phyloP scores from a whole-genome alignment of 2,797 vertebrate species.

The Mareca strepera region DNA sequence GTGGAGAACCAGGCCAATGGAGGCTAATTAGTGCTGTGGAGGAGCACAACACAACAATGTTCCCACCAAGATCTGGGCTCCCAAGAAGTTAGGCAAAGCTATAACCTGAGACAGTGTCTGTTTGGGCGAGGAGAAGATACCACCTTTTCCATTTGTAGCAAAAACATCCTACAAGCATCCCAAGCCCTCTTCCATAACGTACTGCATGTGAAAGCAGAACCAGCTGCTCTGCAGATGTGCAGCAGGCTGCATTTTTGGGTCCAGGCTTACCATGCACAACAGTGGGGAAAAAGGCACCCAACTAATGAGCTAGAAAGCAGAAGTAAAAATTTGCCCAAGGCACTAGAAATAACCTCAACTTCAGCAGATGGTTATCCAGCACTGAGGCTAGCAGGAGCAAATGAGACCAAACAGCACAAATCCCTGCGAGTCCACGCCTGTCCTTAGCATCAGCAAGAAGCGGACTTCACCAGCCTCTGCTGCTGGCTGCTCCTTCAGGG shows the following conservation, averaged over 20 bases:
- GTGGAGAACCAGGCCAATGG: neutral
- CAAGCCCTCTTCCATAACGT: neutral
- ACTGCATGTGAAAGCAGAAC: neutral
- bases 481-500: neutral
- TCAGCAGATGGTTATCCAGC: neutral
- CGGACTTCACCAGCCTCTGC: neutral
- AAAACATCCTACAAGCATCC: neutral
- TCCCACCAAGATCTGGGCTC: neutral
- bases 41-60: neutral
- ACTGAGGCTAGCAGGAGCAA: neutral
- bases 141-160: neutral
- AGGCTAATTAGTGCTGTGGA: neutral
- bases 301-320: neutral
- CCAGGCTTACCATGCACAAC: neutral
- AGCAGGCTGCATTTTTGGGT: neutral
- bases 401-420: neutral
- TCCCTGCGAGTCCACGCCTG: neutral
- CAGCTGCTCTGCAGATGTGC: accelerated
- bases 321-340: neutral
- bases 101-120: neutral
- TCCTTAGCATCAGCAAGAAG: neutral
- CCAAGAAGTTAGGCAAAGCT: neutral
- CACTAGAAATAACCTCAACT: neutral
- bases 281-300: neutral
- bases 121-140: neutral